Conservation (phyloP, 2,888 invertebrate genomes). For the Meghimatium bilineatum region DNA sequence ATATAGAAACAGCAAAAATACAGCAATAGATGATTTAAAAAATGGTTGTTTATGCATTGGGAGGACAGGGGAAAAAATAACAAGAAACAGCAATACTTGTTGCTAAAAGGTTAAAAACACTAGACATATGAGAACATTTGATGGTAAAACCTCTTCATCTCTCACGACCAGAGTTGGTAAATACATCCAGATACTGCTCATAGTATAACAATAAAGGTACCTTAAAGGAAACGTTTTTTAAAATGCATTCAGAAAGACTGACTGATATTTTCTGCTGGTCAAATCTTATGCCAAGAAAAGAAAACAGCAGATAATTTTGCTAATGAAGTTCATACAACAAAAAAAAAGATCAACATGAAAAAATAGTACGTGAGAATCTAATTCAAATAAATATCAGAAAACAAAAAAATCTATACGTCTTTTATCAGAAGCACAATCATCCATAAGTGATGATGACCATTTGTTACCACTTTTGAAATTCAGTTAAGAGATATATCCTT, state of each 20-base stretch:
- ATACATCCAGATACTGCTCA: background rate
- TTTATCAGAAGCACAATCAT: too few species aligned
- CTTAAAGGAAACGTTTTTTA: background rate
- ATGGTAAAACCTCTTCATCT: background rate
- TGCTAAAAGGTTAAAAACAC: background rate
- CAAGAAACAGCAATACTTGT: background rate
- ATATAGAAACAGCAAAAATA: constrained; percentile 37
- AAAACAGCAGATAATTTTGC: background rate
- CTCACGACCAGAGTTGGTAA: background rate
- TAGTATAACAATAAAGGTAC: background rate
- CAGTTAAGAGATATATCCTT: too few species aligned
- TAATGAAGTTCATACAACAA: background rate
- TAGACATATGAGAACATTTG: background rate
- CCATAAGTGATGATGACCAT: too few species aligned
- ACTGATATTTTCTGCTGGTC: background rate
- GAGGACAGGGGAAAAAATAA: background rate
- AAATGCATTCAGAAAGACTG: background rate
- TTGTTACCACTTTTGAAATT: too few species aligned
- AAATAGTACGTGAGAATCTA: background rate
- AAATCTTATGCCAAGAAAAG: background rate
- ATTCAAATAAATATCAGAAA: background rate
- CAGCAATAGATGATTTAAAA: constrained; percentile 19
- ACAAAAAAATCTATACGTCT: background rate
- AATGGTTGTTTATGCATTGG: constrained; percentile 14
- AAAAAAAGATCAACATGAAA: background rate